phyloP scores from a whole-genome alignment of 1,140 invertebrate species.

The Panulirus ornatus region DNA sequence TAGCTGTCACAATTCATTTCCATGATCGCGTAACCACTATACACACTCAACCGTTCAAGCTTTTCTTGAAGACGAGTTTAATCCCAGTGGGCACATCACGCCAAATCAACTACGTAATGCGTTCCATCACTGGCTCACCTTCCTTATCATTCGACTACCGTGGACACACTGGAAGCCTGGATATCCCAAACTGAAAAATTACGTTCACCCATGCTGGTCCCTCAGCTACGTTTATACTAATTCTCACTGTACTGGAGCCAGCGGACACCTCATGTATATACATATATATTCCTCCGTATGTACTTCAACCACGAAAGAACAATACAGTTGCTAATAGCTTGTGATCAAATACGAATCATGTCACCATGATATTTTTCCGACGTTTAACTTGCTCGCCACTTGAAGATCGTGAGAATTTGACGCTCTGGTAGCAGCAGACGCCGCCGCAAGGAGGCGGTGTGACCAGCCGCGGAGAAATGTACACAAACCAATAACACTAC shows the following conservation, averaged over 20 bases:
- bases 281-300: neutral
- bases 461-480: neutral
- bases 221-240: neutral
- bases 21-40: too few relatives aligned
- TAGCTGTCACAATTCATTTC: too few relatives aligned
- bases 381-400: too few relatives aligned
- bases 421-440: neutral
- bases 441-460: neutral
- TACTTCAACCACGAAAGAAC: too few relatives aligned
- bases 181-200: neutral
- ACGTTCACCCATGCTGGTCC: neutral
- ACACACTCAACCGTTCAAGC: too few relatives aligned
- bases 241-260: neutral
- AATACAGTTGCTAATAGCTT: too few relatives aligned
- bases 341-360: too few relatives aligned
- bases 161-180: constrained; percentile 7
- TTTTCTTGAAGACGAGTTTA: too few relatives aligned
- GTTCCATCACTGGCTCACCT: neutral
- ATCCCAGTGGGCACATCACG: neutral
- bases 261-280: neutral
- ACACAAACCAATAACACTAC: neutral
- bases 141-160: neutral
- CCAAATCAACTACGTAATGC: neutral
- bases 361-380: too few relatives aligned
- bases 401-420: neutral